Evolutionary conservation across 2,888 invertebrate genomes (phyloP).

Genomic region (Drosophila eohydei): DNA sequence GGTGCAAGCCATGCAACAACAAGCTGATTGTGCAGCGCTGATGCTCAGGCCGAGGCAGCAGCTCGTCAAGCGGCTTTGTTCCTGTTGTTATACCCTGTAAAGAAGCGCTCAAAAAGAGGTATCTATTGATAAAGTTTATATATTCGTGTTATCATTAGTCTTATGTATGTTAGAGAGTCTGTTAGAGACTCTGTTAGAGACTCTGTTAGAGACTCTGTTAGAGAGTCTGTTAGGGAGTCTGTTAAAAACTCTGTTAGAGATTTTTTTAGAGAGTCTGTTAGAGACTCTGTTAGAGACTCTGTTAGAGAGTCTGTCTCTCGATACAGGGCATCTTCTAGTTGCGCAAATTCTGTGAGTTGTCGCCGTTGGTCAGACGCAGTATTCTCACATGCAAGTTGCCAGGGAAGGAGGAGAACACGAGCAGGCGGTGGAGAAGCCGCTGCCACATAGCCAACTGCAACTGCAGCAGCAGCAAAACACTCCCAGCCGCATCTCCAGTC

Average conservation of each 20-base stretch:
- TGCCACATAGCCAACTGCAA: conserved; percentile 6
- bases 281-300: too few relatives aligned
- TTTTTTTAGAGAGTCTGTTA: too few relatives aligned
- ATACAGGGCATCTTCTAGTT: neutral
- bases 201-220: too few relatives aligned
- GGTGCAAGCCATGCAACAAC: conserved; percentile 70
- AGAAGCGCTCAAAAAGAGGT: neutral
- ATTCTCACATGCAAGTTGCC: conserved; percentile 70
- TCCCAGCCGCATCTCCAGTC: conserved; percentile 22
- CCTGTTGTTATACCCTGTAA: conserved; percentile 45
- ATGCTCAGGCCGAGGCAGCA: conserved; percentile 39
- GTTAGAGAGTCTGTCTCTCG: neutral
- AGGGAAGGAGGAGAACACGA: neutral
- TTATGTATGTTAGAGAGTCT: too few relatives aligned
- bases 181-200: too few relatives aligned
- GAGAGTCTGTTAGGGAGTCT: too few relatives aligned
- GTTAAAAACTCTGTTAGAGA: too few relatives aligned
- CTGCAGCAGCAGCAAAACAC: neutral
- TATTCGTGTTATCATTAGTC: too few relatives aligned
- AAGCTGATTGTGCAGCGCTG: conserved; percentile 61
- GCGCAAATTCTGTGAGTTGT: neutral
- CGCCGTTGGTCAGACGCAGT: conserved; percentile 47
- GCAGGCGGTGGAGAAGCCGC: neutral
- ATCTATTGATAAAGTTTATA: neutral
- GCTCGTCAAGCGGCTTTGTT: conserved; percentile 70